Evolutionary conservation across 1,140 invertebrate genomes (phyloP).

Genomic region (Elymnias hypermnestra): DNA sequence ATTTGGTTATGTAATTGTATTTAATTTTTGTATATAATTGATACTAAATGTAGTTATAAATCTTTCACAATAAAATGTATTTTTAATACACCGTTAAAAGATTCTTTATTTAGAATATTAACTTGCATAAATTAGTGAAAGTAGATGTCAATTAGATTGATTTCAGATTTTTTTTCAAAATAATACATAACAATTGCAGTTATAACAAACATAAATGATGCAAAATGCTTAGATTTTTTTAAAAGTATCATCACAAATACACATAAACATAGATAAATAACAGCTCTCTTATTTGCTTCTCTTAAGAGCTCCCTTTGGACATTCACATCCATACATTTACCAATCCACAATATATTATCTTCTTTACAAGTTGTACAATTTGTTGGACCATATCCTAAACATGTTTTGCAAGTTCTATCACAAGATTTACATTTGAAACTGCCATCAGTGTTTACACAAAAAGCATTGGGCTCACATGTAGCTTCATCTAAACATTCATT

Average conservation of each 20-base stretch:
- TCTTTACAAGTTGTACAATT: conserved; percentile 60
- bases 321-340: conserved; percentile 52
- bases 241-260: conserved; percentile 36
- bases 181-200: conserved; percentile 43
- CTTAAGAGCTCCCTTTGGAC: conserved; percentile 17
- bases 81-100: conserved; percentile 67
- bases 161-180: conserved; percentile 35
- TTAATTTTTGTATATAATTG: conserved; percentile 72
- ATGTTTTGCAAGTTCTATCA: conserved; percentile 88
- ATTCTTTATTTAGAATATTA: conserved; percentile 27
- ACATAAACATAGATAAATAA: conserved; percentile 38
- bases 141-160: conserved; percentile 30
- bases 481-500: conserved; percentile 88
- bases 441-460: conserved; percentile 95
- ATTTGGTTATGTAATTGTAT: conserved; percentile 30
- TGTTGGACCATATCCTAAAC: conserved; percentile 88
- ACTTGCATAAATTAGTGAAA: neutral
- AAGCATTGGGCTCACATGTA: conserved; percentile 86
- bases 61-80: conserved; percentile 73
- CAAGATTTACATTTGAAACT: conserved; percentile 89
- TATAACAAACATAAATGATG: conserved; percentile 33
- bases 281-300: conserved; percentile 19
- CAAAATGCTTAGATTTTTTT: conserved; percentile 37
- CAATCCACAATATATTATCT: no score
- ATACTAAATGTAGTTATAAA: conserved; percentile 67